Base-by-base conservation (phyloP, 2,113 vertebrate species). In the Psilopogon haemacephalus region DNA sequence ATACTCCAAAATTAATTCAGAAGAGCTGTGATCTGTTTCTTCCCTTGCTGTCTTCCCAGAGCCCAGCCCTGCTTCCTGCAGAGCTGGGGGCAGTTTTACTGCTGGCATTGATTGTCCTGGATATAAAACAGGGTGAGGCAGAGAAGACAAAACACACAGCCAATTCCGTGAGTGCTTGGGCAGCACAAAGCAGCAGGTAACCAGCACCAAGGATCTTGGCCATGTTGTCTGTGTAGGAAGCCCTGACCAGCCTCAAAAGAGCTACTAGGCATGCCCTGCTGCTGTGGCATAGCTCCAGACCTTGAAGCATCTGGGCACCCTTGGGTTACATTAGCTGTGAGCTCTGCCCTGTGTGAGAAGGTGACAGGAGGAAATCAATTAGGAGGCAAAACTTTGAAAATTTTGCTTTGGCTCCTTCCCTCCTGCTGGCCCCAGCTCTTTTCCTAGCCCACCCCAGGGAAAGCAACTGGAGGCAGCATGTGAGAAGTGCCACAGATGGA, bases 381-480 rank as follows among this genome's bases (percentile, higher is more conserved):
- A 89, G 64, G 35, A 91, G 79, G 69, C 44, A 80, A 89, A 92
- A 20, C 16, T 23, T 9, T 59, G 74, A 93, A 84, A 92, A 93
- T 86, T 52, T 88, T 23, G 8, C 69, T 42, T 17, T 23, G 10
- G 50, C 46, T 91, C 67, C 60, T 64, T 95, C 64, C 30, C 37
- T 85, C 30, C 40, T 32, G 12, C 5, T 0, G 1, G 72, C 33
- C 69, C 24, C 1, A 0, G 50, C 60, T 94, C 75, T 62, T 23
- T 86, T 90, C 91, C 93, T 96, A 89, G 88, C 76, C 40, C 26
- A 79, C 91, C 79, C 42, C 6, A 2, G 86, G 81, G 65, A 38
- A 88, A 88, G 93, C 91, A 93, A 95, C 94, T 92, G 94, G 94
- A 65, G 42, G n/a, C 18, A 80, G 83, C 93, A 86, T 8, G 35